phyloP scores from a whole-genome alignment of 1,140 invertebrate genomes.

The Hesperophylax magnus region DNA sequence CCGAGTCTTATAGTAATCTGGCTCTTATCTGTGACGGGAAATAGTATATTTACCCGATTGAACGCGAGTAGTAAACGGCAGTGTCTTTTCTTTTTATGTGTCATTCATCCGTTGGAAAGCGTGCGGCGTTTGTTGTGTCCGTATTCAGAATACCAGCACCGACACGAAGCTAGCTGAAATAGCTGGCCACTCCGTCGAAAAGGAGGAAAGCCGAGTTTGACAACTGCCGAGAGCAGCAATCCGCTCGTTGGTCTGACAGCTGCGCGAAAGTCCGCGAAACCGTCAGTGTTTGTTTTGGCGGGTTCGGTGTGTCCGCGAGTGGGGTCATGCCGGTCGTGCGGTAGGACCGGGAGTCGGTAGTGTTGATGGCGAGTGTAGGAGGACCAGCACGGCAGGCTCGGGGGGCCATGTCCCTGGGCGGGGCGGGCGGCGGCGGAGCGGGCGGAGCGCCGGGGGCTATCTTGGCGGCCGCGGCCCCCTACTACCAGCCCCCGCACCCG shows the following conservation, averaged over 20 bases:
- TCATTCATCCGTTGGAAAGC: constrained; percentile 36
- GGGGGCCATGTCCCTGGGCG: constrained; percentile 82
- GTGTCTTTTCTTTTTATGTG: constrained; percentile 24
- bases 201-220: constrained; percentile 6
- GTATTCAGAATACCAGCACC: not conserved
- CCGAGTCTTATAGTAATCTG: not conserved
- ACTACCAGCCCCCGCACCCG: constrained; percentile 76
- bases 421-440: constrained; percentile 71
- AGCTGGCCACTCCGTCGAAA: not conserved
- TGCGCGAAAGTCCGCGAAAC: constrained; percentile 15
- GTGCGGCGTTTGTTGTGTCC: constrained; percentile 5
- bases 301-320: constrained; percentile 65
- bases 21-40: constrained; percentile 17
- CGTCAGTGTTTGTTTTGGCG: constrained; percentile 52
- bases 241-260: not conserved
- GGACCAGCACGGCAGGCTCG: constrained; percentile 84
- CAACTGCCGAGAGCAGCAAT: not conserved
- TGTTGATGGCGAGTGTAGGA: constrained; percentile 82
- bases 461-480: constrained; percentile 78
- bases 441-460: constrained; percentile 72
- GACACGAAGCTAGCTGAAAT: constrained; percentile 2
- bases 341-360: constrained; percentile 62
- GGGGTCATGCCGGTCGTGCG: constrained; percentile 47
- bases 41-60: constrained; percentile 8
- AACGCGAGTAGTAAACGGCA: not conserved